Base-by-base conservation (phyloP, 1,140 invertebrate species). In the Magallana gigas region DNA sequence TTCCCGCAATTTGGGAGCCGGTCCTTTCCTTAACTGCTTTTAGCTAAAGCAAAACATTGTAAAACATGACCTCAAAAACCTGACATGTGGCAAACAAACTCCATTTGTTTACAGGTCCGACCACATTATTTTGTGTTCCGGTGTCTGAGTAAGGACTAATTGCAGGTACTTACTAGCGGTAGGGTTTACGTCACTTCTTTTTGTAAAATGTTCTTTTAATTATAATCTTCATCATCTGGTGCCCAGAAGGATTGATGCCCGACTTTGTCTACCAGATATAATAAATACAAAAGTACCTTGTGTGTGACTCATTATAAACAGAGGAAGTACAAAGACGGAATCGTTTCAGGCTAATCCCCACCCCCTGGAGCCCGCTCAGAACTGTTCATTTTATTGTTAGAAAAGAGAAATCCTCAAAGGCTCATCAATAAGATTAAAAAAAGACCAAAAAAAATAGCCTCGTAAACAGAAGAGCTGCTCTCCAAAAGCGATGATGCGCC, bases 391-490 rank as follows among this genome's bases (percentile, higher is more conserved):
- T 76, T 76, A 76, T 76, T 76, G 68, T 76, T 76, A 76, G 23
- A 76, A 76, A 76, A 36, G 68, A 36, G 68, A 76, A 76, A 76
- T 76, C 9, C 64, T 23, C 64, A 29, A 23, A 71, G 68, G 36
- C 9, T 76, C 68, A 12, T 76, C 68, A 76, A 76, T 76, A 76
- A 76, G 68, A 76, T 76, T 76, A 76, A 76, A 71, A 23, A 48
- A 76, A 76, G 68, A 76, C 68, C 48, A 76, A 76, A 76, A 76
- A 48, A 76, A 23, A 76, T 23, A 76, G 68, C 23, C 23, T 12
- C 68, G 23, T 76, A 76, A 76, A 76, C 18, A 76, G 68, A 76
- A 16, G 18, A 76, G 23, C 9, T 11, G 68, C 14, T 76, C 68
- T 36, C 68, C 4, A 23, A 76, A 76, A 29, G 68, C 68, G 23